phyloP scores from a whole-genome alignment of 2,797 vertebrate species.

The Onychomys torridus region DNA sequence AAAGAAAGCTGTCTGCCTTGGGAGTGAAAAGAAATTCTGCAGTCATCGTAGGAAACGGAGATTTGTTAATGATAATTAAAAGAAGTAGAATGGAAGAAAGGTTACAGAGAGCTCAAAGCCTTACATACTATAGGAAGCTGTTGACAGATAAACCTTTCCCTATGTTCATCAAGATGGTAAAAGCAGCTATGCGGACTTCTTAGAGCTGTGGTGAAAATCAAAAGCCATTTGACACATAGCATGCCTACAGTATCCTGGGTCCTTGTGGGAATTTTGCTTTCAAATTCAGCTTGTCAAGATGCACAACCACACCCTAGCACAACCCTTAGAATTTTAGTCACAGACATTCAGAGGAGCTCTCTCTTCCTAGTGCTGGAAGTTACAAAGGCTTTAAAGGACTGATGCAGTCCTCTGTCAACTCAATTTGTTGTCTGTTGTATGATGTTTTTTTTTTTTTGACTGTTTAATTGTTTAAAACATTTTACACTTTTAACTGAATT shows the following conservation, averaged over 20 bases:
- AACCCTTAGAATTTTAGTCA: background rate
- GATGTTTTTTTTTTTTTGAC: background rate
- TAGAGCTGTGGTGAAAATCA: background rate
- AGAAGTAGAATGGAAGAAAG: background rate
- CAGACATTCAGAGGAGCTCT: background rate
- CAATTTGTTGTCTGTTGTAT: background rate
- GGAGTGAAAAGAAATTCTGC: background rate
- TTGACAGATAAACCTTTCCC: background rate
- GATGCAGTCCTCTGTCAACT: conserved; percentile 26
- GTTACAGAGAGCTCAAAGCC: background rate
- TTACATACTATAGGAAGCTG: background rate
- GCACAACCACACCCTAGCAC: background rate
- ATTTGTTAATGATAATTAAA: background rate
- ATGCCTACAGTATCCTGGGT: background rate
- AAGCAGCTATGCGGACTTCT: background rate
- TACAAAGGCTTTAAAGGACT: background rate
- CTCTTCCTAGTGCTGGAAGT: background rate
- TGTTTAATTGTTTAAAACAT: conserved; percentile 21
- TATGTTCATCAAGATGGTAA: background rate
- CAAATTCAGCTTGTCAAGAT: background rate
- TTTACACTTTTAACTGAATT: background rate
- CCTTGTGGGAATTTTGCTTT: background rate
- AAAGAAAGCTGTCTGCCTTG: background rate
- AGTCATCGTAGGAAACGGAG: background rate
- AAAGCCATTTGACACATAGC: background rate